Conservation (phyloP, 2,113 vertebrate species). For the Micromys minutus region DNA sequence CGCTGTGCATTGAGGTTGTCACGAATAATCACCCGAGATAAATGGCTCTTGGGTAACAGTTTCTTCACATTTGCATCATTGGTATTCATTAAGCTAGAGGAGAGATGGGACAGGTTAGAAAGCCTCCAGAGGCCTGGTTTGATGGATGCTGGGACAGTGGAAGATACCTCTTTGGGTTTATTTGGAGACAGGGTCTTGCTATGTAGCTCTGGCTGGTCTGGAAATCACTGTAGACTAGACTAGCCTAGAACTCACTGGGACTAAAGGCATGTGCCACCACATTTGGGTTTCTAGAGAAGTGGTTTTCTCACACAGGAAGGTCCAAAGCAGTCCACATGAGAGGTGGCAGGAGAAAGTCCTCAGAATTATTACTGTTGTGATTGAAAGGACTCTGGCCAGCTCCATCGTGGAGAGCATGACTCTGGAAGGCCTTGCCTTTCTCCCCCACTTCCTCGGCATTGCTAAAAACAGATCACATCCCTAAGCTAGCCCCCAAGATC, state of each 20-base stretch:
- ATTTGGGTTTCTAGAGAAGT: not conserved
- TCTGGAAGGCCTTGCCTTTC: not conserved
- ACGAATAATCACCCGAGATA: conserved; percentile 15
- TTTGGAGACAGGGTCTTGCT: not conserved
- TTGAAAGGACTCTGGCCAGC: not conserved
- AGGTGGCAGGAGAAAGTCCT: not conserved
- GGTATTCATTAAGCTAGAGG: conserved; percentile 56
- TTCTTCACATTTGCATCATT: conserved; percentile 29
- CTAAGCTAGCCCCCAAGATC: not conserved
- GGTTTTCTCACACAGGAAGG: not conserved
- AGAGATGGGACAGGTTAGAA: not conserved
- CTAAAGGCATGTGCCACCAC: not conserved
- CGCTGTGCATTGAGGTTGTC: conserved; percentile 47
- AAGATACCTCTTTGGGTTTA: not conserved
- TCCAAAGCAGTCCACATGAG: not conserved
- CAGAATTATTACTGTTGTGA: not conserved
- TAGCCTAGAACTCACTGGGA: not conserved
- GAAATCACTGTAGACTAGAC: not conserved
- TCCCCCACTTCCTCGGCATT: not conserved
- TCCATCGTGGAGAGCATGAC: not conserved
- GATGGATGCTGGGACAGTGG: not conserved
- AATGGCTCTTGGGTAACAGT: conserved; percentile 46
- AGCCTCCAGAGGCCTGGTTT: not conserved
- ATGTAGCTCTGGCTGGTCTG: not conserved
- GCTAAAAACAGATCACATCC: not conserved